These are phyloP conservation scores for Athalia circularis DNA, from an alignment of 2,888 invertebrate genomes.

Conservation along the genomic window DNA sequence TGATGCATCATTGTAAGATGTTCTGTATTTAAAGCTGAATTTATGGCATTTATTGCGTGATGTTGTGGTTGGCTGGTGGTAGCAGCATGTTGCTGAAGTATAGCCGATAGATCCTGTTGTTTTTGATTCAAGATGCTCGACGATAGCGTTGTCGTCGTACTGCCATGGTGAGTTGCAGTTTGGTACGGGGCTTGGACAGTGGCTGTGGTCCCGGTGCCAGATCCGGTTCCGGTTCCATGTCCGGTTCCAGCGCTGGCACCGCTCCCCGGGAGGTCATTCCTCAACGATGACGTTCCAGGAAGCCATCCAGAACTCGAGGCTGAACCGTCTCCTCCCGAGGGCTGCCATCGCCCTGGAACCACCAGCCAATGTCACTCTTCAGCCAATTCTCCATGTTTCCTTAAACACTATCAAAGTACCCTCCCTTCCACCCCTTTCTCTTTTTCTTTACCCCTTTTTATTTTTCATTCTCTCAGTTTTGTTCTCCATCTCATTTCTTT, in stretches of 20 bases:
- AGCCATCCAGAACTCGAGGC: slow-evolving; percentile 70
- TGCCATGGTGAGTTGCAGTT: slow-evolving; percentile 39
- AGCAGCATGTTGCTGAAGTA: slow-evolving; percentile 62
- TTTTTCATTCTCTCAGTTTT: slow-evolving; percentile 36
- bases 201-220: slow-evolving; percentile 53
- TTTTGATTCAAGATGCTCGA: slow-evolving; percentile 58
- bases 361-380: slow-evolving; percentile 75
- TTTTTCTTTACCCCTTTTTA: slow-evolving; percentile 44
- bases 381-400: slow-evolving; percentile 71
- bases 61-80: slow-evolving; percentile 56
- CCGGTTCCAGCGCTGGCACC: slow-evolving; percentile 51
- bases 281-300: slow-evolving; percentile 63
- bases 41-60: slow-evolving; percentile 61
- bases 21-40: slow-evolving; percentile 62
- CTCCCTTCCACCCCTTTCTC: slow-evolving; percentile 53
- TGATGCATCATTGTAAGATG: slow-evolving; percentile 71
- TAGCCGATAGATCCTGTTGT: slow-evolving; percentile 59
- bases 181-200: slow-evolving; percentile 14
- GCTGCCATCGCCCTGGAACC: slow-evolving; percentile 75
- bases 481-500: slow-evolving; percentile 27
- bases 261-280: slow-evolving; percentile 60
- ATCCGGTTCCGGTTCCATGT: slow-evolving; percentile 55
- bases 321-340: slow-evolving; percentile 73
- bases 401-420: slow-evolving; percentile 69
- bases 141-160: background rate